These are phyloP conservation scores for Fopius arisanus DNA, from an alignment of 1,140 invertebrate species.

Conservation along the genomic window DNA sequence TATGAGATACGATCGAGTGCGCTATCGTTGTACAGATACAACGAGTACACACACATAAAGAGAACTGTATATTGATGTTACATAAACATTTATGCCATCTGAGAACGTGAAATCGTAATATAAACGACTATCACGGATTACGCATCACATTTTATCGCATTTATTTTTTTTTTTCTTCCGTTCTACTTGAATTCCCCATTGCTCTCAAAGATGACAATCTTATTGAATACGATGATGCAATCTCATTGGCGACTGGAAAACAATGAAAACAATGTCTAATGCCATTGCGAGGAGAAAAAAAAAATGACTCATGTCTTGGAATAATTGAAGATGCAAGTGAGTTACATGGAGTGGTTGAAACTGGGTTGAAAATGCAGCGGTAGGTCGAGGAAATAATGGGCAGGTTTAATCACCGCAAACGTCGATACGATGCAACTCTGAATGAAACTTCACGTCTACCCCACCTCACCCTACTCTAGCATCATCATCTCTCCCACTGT, in stretches of 20 bases:
- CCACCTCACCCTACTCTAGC: background rate
- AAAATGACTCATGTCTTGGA: background rate
- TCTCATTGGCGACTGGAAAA: no score
- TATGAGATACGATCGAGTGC: conserved; percentile 9
- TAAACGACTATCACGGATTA: conserved; percentile 17
- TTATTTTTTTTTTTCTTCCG: no score
- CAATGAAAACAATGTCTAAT: no score
- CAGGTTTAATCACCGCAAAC: conserved; percentile 22
- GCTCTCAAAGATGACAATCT: background rate
- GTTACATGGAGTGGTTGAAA: background rate
- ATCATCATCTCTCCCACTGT: background rate
- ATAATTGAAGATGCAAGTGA: background rate
- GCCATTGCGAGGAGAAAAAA: no score
- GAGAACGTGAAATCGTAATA: background rate
- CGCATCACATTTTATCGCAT: conserved; percentile 42
- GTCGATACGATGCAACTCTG: conserved; percentile 17
- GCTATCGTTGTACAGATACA: conserved; percentile 42
- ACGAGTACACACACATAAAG: background rate
- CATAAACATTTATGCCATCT: conserved; percentile 53
- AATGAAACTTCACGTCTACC: conserved; percentile 7
- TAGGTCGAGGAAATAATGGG: conserved; percentile 23
- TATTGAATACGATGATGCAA: background rate
- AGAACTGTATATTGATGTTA: conserved; percentile 24
- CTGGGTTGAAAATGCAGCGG: background rate
- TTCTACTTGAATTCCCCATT: background rate